A percentile compares a stretch with the other conserved stretches of the same genome.
Conservation (phyloP, 2,888 invertebrate genomes). For the Eurytoma californica region DNA sequence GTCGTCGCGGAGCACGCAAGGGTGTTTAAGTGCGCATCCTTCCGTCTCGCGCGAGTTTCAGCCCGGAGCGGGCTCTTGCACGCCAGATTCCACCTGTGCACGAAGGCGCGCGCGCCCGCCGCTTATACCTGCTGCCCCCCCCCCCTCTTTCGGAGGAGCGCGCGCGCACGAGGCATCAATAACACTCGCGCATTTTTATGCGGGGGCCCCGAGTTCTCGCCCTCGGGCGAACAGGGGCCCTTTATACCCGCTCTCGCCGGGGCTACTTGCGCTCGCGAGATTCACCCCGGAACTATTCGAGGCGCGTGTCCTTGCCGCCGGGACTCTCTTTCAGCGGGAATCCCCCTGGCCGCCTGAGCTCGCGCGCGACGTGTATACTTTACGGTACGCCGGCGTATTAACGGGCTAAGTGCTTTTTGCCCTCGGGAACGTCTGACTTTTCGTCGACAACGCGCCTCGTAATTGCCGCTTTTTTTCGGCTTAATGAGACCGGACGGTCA, state of each 20-base stretch:
- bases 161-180: constrained; percentile 42
- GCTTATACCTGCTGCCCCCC: constrained; percentile 32
- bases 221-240: too few species aligned
- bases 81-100: constrained; percentile 74
- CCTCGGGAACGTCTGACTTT: constrained; percentile 39
- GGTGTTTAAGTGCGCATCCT: constrained; percentile 69
- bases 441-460: constrained; percentile 27
- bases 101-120: constrained; percentile 22
- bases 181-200: constrained; percentile 38
- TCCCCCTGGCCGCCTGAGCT: neutral
- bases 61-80: constrained; percentile 40
- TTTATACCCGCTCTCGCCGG: constrained; percentile 55
- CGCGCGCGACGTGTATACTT: constrained; percentile 8
- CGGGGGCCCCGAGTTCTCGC: constrained; percentile 26
- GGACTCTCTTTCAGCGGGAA: constrained; percentile 12
- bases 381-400: constrained; percentile 8
- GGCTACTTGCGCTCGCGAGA: constrained; percentile 2
- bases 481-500: neutral
- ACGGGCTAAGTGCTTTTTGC: constrained; percentile 47
- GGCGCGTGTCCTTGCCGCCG: constrained; percentile 57
- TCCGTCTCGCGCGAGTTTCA: constrained; percentile 57
- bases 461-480: constrained; percentile 33
- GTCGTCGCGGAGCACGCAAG: constrained; percentile 63
- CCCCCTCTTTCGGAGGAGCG: neutral
- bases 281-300: constrained; percentile 54